Evolutionary conservation across 2,888 invertebrate species (phyloP).

Genomic region (Machimus rusticus): DNA sequence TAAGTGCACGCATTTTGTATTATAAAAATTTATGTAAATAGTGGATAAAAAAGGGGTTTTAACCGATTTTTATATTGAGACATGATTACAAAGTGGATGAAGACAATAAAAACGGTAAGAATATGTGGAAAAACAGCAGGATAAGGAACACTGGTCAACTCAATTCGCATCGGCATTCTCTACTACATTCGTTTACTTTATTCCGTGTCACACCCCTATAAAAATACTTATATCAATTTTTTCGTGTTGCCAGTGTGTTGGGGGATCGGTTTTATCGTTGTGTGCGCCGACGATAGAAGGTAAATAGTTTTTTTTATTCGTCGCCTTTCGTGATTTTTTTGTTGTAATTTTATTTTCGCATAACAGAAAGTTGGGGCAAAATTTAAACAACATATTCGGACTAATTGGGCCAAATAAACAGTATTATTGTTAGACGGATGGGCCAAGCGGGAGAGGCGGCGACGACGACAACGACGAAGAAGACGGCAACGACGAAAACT

Average conservation of each 20-base stretch:
- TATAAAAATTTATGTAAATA: not conserved
- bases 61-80: not conserved
- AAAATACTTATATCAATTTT: constrained; percentile 42
- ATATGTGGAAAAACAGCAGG: not conserved
- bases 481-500: not conserved
- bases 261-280: constrained; percentile 31
- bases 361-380: constrained; percentile 41
- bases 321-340: constrained; percentile 53
- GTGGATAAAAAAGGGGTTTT: not conserved
- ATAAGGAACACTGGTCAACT: constrained; percentile 50
- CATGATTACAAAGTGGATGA: not conserved
- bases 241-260: constrained; percentile 32
- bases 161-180: constrained; percentile 56
- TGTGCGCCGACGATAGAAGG: constrained; percentile 50
- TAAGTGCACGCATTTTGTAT: not conserved
- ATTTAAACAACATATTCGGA: constrained; percentile 31
- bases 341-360: constrained; percentile 43
- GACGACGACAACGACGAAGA: not conserved
- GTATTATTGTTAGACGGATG: constrained; percentile 37
- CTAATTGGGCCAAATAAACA: constrained; percentile 42
- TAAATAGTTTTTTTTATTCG: constrained; percentile 50
- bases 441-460: not conserved
- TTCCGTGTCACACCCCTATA: constrained; percentile 49
- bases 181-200: constrained; percentile 57
- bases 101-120: not conserved